These are phyloP conservation scores for Gadus chalcogrammus DNA, from an alignment of 2,113 vertebrate genomes.

Conservation along the genomic window DNA sequence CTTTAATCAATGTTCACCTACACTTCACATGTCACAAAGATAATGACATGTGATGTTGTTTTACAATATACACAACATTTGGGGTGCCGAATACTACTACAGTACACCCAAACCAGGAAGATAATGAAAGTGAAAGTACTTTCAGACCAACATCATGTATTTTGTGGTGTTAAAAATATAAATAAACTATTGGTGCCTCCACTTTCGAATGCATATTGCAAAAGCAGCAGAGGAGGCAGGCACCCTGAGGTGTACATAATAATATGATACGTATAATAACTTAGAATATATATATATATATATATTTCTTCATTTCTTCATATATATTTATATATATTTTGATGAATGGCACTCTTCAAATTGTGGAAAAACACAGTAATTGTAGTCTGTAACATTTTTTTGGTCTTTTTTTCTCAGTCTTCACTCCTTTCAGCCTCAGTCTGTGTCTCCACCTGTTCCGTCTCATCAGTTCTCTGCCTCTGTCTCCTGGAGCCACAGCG, in stretches of 20 bases:
- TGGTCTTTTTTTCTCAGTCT: background rate
- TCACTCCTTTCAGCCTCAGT: background rate
- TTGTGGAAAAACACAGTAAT: constrained; percentile 21
- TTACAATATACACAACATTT: constrained; percentile 3
- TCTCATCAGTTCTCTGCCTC: background rate
- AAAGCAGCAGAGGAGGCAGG: constrained; percentile 33
- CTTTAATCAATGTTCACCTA: background rate
- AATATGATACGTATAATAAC: constrained; percentile 24
- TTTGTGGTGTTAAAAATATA: constrained; percentile 17
- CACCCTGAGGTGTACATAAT: constrained; percentile 39
- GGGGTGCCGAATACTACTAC: background rate
- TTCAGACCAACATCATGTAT: background rate
- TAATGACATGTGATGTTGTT: constrained; percentile 4
- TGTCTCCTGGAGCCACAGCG: background rate
- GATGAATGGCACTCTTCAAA: constrained; percentile 35
- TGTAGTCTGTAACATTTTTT: background rate
- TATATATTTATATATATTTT: constrained; percentile 6
- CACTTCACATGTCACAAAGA: background rate
- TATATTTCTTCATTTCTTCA: background rate
- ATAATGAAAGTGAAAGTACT: constrained; percentile 1
- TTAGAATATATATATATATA: constrained; percentile 19
- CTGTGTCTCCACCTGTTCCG: background rate
- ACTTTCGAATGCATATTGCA: constrained; percentile 35
- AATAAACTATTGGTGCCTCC: constrained; percentile 31
- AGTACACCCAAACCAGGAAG: constrained; percentile 11